These are phyloP conservation scores for Botrylloides violaceus DNA, from an alignment of 23 tunicate genomes.

Conservation along the genomic window DNA sequence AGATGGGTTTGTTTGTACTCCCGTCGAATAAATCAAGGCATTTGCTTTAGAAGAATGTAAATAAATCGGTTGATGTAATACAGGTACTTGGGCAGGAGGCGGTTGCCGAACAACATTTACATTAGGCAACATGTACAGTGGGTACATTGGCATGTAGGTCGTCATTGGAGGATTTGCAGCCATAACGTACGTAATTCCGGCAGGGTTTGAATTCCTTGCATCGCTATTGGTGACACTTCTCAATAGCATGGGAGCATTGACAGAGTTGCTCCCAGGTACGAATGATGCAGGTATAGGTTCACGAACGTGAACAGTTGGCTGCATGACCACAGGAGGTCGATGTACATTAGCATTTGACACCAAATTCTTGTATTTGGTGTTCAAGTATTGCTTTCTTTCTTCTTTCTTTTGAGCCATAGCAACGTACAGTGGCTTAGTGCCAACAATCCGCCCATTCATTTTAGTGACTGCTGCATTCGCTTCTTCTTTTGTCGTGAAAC, in stretches of 20 bases:
- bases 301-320: background rate
- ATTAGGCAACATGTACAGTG: conserved; percentile 5
- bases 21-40: conserved; percentile 19
- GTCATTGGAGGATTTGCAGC: conserved; percentile 9
- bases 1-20: conserved; percentile 13
- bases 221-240: background rate
- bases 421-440: conserved; percentile 20
- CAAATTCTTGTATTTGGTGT: conserved; percentile 2
- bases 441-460: conserved; percentile 29
- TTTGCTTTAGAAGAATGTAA: conserved; percentile 15
- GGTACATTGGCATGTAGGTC: conserved; percentile 18
- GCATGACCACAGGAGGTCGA: background rate
- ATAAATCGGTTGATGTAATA: conserved; percentile 21
- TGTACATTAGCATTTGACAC: background rate
- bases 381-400: conserved; percentile 22
- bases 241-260: conserved; percentile 8
- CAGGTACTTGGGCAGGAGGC: conserved; percentile 9
- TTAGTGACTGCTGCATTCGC: conserved; percentile 5
- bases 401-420: conserved; percentile 22
- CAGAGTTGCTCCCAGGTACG: background rate
- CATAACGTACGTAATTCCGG: background rate
- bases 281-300: background rate
- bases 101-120: background rate
- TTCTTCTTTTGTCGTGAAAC: conserved; percentile 19
- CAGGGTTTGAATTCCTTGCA: background rate